A percentile compares a stretch with the other conserved stretches of the same genome.
Evolutionary conservation across 1,140 invertebrate genomes (phyloP).

Genomic region (Ceratitis capitata): DNA sequence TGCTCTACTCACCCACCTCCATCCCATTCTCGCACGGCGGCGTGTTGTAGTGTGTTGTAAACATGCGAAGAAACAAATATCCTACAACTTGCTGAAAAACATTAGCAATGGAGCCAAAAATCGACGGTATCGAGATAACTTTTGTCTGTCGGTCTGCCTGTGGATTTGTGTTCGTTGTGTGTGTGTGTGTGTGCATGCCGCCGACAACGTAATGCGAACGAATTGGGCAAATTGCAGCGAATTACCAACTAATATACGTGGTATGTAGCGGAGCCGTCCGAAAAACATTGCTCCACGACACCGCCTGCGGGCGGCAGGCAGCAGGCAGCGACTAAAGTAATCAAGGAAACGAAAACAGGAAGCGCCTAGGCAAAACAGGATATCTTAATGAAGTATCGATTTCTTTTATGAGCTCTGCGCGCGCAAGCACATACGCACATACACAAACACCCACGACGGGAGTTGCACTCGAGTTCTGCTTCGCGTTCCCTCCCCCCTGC

Average conservation of each 20-base stretch:
- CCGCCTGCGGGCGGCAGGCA: not conserved
- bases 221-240: slow-evolving; percentile 16
- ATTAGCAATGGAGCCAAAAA: not conserved
- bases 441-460: not conserved
- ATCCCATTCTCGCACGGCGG: too few species aligned
- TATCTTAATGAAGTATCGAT: slow-evolving; percentile 65
- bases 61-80: not conserved
- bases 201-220: not conserved
- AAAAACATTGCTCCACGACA: not conserved
- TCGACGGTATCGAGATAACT: not conserved
- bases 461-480: not conserved
- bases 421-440: not conserved
- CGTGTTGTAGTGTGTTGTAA: too few species aligned
- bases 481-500: not conserved
- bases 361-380: slow-evolving; percentile 62
- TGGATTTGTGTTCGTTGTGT: too few species aligned
- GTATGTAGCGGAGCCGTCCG: not conserved
- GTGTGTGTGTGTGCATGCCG: not conserved
- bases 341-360: slow-evolving; percentile 65
- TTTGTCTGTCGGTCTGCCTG: too few species aligned
- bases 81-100: not conserved
- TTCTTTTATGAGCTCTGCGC: slow-evolving; percentile 43
- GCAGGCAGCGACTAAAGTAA: slow-evolving; percentile 54
- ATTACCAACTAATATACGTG: slow-evolving; percentile 10
- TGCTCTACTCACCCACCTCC: too few species aligned